Base-by-base conservation (phyloP, 2,113 vertebrate genomes). In the Centrocercus urophasianus region DNA sequence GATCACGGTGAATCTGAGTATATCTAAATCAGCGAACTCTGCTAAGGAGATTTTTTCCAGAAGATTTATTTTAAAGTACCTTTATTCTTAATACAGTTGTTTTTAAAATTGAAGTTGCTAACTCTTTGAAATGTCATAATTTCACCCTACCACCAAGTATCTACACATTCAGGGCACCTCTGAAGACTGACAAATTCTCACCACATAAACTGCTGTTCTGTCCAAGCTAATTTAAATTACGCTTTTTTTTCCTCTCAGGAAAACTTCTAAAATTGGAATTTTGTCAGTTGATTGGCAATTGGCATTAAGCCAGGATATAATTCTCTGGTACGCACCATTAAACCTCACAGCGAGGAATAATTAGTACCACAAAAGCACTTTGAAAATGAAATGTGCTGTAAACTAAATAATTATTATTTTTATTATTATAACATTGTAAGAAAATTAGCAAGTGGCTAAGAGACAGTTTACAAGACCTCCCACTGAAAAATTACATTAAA, bases 331-430 rank as follows among this genome's bases (percentile, higher is more conserved):
- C 74, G 66, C 86, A 0, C 94, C 95, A 95, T 96, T 96, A 96
- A 96, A 95, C 84, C 60, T 91, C 91, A 89, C 93, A 93, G 94
- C 89, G 76, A 96, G 95, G 94, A 95, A 95, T 97, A 97, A 96
- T 97, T 96, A 95, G 90, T 88, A 95, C 57, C 64, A 85, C 72
- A 93, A 93, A 93, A 96, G 84, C 89, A 93, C 83, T 93, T 86
- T 76, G 90, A 93, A 95, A 95, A 95, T 94, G 83, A 97, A 97
- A 95, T 96, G 92, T 94, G 47, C 86, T 94, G 70, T 92, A 89
- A 84, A 90, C 94, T 95, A 93, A 94, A 94, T 95, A 89, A 91
- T 93, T 90, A 95, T 92, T 96, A 96, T 96, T 95, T 89, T 93
- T 94, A 96, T 87, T 93, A 89, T 79, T 94, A 80, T 83, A 95